A percentile compares a stretch with the other conserved stretches of the same genome.
Conservation (phyloP, 2,797 vertebrate species). For the Gadopsis marmoratus region DNA sequence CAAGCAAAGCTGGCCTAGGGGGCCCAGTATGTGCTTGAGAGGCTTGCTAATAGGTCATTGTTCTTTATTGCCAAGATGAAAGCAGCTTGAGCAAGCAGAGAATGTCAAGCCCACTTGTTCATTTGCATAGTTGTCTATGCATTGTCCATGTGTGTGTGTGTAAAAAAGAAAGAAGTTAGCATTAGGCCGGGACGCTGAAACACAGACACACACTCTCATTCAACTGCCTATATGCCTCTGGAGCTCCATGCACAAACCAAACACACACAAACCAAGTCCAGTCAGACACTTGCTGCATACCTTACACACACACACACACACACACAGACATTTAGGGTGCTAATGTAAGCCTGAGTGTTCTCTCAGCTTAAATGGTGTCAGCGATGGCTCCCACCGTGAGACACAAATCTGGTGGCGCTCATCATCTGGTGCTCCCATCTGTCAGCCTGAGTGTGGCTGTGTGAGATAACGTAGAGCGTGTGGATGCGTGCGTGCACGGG, state of each 20-base stretch:
- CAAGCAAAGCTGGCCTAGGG: constrained; percentile 45
- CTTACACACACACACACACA: constrained; percentile 1
- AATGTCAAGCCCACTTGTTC: constrained; percentile 48
- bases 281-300: constrained; percentile 17
- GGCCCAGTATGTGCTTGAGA: constrained; percentile 53
- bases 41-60: constrained; percentile 70
- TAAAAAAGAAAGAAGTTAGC: constrained; percentile 29
- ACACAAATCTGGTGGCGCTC: constrained; percentile 82
- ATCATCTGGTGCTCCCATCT: constrained; percentile 87
- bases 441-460: constrained; percentile 65
- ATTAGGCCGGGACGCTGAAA: background rate
- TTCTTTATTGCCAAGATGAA: constrained; percentile 70
- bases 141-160: constrained; percentile 18
- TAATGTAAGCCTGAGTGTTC: constrained; percentile 79
- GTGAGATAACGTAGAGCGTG: constrained; percentile 39
- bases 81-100: constrained; percentile 53
- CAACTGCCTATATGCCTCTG: background rate
- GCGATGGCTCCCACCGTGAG: constrained; percentile 75
- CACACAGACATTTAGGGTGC: constrained; percentile 55
- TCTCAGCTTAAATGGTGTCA: constrained; percentile 82
- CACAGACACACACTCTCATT: constrained; percentile 13
- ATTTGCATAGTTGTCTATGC: constrained; percentile 54
- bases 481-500: background rate
- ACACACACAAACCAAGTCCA: background rate
- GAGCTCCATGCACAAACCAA: background rate